Evolutionary conservation across 2,113 vertebrate genomes (phyloP).

Genomic region (Carassius auratus): DNA sequence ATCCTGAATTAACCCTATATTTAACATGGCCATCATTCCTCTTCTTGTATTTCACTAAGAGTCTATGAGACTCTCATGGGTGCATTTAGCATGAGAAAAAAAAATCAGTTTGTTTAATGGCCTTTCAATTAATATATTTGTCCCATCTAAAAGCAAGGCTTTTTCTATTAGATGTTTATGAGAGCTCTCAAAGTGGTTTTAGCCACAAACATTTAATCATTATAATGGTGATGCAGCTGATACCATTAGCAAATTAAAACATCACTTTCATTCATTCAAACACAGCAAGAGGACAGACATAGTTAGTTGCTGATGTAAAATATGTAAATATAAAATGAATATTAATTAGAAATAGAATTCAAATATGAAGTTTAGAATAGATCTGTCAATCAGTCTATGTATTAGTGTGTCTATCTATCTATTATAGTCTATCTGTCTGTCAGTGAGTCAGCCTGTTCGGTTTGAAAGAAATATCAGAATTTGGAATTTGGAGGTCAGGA

Average conservation of each 20-base stretch:
- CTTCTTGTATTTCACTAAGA: background rate
- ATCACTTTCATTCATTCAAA: background rate
- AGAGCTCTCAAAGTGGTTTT: background rate
- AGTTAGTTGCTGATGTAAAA: no score
- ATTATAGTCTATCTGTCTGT: no score
- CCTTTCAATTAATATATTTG: constrained; percentile 9
- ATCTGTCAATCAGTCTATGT: background rate
- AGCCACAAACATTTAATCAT: constrained; percentile 8
- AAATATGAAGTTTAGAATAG: no score
- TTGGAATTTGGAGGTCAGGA: no score
- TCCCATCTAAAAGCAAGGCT: background rate
- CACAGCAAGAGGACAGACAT: background rate
- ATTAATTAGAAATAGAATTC: no score
- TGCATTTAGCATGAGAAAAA: background rate
- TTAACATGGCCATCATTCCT: background rate
- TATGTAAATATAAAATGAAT: no score
- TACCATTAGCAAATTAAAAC: constrained; percentile 15
- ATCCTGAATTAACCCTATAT: background rate
- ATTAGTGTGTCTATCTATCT: no score
- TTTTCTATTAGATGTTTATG: constrained; percentile 1
- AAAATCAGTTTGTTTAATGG: background rate
- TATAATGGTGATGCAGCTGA: background rate
- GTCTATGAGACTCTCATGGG: background rate
- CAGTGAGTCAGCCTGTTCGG: no score
- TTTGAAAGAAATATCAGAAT: no score